Percentiles rank a stretch among this genome's conserved stretches.
Conservation (phyloP, 2,797 vertebrate species). For the Chaenodraco wilsoni region DNA sequence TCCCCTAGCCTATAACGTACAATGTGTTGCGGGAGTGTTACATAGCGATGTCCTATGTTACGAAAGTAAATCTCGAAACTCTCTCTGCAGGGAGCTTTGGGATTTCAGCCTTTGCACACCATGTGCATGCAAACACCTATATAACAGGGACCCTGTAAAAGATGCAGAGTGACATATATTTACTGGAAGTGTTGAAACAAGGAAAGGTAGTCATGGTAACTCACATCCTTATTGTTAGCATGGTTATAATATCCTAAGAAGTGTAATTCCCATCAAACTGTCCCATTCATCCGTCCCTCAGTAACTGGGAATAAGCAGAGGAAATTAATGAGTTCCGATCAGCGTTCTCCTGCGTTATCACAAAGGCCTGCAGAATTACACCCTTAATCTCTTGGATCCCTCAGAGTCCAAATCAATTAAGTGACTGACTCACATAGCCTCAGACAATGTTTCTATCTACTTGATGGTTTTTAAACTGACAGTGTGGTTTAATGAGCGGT, state of each 20-base stretch:
- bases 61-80: no score
- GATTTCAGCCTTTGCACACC: no score
- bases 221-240: neutral
- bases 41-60: no score
- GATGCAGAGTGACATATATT: neutral
- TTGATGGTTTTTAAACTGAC: neutral
- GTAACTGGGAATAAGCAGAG: constrained; percentile 31
- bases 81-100: no score
- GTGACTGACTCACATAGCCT: constrained; percentile 1
- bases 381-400: constrained; percentile 22
- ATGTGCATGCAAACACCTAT: no score
- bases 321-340: constrained; percentile 45
- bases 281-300: constrained; percentile 31
- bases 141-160: neutral
- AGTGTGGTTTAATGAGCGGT: constrained; percentile 1
- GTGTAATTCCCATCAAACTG: constrained; percentile 44
- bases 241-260: constrained; percentile 3
- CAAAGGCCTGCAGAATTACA: constrained; percentile 39
- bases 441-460: neutral
- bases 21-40: no score
- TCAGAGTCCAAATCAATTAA: constrained; percentile 40
- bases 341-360: constrained; percentile 30
- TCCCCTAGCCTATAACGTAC: no score
- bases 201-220: constrained; percentile 34
- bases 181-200: constrained; percentile 1